Evolutionary conservation across 2,888 invertebrate species (phyloP).

Genomic region (Cecidostiba fungosa): DNA sequence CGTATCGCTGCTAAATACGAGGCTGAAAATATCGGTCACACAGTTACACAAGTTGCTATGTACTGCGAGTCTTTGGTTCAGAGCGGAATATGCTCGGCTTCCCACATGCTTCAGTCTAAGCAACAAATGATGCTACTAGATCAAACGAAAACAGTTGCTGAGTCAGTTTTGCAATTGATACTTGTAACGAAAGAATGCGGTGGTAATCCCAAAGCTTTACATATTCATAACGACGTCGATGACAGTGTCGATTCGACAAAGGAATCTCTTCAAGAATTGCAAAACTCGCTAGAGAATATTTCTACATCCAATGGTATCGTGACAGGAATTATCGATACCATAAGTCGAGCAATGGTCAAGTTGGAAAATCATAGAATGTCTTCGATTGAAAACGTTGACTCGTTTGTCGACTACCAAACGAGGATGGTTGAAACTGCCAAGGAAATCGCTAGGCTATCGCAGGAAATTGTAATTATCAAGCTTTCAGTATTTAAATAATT

Average conservation of each 20-base stretch:
- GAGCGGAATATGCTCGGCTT: conserved; percentile 93
- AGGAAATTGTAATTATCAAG: conserved; percentile 90
- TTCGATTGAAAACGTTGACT: conserved; percentile 86
- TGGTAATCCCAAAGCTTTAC: conserved; percentile 94
- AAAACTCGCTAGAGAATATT: conserved; percentile 89
- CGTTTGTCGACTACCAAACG: conserved; percentile 98
- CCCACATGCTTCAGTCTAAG: conserved; percentile 92
- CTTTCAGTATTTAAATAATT: neutral
- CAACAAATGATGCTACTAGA: conserved; percentile 94
- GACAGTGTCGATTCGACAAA: conserved; percentile 89
- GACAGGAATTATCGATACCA: conserved; percentile 92
- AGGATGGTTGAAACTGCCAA: conserved; percentile 97
- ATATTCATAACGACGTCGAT: conserved; percentile 91
- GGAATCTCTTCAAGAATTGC: conserved; percentile 91
- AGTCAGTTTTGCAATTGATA: conserved; percentile 93
- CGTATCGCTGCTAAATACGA: conserved; percentile 92
- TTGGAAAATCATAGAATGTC: conserved; percentile 89
- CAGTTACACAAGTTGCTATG: conserved; percentile 88
- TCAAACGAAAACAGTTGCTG: conserved; percentile 96
- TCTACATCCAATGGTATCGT: conserved; percentile 95
- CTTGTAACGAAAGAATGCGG: conserved; percentile 93
- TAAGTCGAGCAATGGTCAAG: conserved; percentile 93
- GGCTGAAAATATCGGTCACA: conserved; percentile 96
- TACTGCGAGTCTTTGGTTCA: conserved; percentile 93
- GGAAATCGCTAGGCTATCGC: conserved; percentile 94